Evolutionary conservation across 2,113 vertebrate genomes (phyloP), one percentile per base, ranked within the genome.

Genomic region (Nyctibius bracteatus): DNA sequence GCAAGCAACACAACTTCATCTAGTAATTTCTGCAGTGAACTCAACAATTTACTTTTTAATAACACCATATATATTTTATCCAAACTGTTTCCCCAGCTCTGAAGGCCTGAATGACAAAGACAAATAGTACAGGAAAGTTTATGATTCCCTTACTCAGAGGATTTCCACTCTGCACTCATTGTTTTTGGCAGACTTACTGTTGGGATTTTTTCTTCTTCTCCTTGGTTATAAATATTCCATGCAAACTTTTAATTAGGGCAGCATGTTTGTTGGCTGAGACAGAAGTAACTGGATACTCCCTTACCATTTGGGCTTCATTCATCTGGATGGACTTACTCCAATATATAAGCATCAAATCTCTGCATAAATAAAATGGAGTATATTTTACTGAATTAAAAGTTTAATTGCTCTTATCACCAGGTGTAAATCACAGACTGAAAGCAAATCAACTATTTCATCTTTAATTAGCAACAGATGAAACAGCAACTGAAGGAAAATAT

Each of bases 231-330:
- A 97, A 97, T 97, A 96, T 95, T 95, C 91, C 92, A 97, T 88
- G 92, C 62, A 92, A 72, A 94, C 63, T 97, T 97, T 96, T 97
- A 97, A 97, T 97, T 97, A 95, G 82, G 94, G 89, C 51, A 87
- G 89, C 75, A 75, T 27, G 55, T 97, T 96, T 88, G 77, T 63
- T 88, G 95, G 89, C 92, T 79, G 91, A 96, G 87, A 92, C 82
- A 86, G 78, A 93, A 96, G 85, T 49, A 92, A 89, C 39, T 68
- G 91, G 92, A 94, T 88, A 55, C 41, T 57, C 30, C 81, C 66
- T 75, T 39, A 51, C 52, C 89, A 47, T 79, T 82, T 54, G 75
- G 79, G 81, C 70, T 96, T 39, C 17, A 2, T 86, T 92, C 96
- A 44, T 81, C 74, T 89, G 96, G 92, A 84, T 35, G 79, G 79